These are phyloP conservation scores for Plutomurus gul DNA, from an alignment of 1,140 invertebrate species.

Conservation along the genomic window DNA sequence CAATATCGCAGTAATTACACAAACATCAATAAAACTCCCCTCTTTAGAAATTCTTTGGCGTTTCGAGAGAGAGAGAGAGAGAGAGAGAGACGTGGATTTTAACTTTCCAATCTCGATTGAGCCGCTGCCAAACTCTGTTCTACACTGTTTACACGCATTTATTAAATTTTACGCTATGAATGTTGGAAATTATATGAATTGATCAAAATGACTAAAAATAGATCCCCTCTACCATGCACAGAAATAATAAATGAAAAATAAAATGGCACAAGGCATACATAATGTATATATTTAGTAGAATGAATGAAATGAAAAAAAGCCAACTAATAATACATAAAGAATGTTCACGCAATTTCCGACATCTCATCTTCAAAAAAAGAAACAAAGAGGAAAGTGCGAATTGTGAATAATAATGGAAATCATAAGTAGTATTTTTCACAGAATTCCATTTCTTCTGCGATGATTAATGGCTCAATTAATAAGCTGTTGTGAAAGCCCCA, in stretches of 20 bases:
- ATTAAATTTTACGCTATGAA: too few relatives aligned
- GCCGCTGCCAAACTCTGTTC: too few relatives aligned
- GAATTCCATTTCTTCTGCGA: neutral
- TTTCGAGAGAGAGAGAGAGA: too few relatives aligned
- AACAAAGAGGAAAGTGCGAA: constrained; percentile 10
- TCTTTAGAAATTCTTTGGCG: constrained; percentile 26
- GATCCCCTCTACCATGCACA: too few relatives aligned
- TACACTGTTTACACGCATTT: too few relatives aligned
- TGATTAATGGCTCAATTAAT: constrained; percentile 35
- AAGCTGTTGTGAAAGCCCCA: constrained; percentile 27
- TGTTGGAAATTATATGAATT: too few relatives aligned
- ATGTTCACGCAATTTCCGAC: neutral
- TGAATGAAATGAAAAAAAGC: too few relatives aligned
- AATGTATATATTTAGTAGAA: too few relatives aligned
- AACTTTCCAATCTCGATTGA: constrained; percentile 1
- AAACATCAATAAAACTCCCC: constrained; percentile 29
- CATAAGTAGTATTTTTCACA: constrained; percentile 18
- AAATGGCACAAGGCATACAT: too few relatives aligned
- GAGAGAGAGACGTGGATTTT: too few relatives aligned
- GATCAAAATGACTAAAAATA: too few relatives aligned
- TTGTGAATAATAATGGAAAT: neutral
- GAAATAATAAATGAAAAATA: too few relatives aligned
- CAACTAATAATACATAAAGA: neutral
- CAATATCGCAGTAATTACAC: constrained; percentile 24
- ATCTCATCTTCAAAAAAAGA: neutral